Conservation (phyloP, 2,888 invertebrate species). For the Biston stratarius region DNA sequence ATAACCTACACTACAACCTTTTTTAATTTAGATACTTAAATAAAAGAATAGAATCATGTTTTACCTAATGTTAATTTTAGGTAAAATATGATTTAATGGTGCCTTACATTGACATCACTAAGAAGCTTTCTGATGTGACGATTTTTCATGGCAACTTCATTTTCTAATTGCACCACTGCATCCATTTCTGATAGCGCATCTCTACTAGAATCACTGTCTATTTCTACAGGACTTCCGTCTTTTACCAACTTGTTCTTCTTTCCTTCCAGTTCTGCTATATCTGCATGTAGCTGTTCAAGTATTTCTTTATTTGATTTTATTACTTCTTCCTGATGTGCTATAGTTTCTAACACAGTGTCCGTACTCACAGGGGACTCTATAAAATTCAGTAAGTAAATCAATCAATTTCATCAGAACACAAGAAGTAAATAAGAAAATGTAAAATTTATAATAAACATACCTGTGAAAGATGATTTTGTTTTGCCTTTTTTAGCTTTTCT, state of each 20-base stretch:
- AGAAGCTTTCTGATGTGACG: conserved; percentile 92
- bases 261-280: conserved; percentile 73
- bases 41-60: too few species aligned
- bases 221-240: conserved; percentile 55
- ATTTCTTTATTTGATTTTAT: conserved; percentile 81
- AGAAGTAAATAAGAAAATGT: too few species aligned
- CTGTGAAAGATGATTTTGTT: conserved; percentile 55
- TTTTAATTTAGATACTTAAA: not conserved
- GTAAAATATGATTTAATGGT: not conserved
- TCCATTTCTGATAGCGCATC: conserved; percentile 78
- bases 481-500: conserved; percentile 66
- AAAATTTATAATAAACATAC: conserved; percentile 49
- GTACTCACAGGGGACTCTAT: conserved; percentile 67
- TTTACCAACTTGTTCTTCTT: conserved; percentile 64
- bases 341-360: conserved; percentile 68
- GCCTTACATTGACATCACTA: conserved; percentile 90
- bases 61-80: not conserved
- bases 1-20: not conserved
- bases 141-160: conserved; percentile 89
- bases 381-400: not conserved
- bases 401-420: too few species aligned
- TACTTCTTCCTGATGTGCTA: conserved; percentile 77
- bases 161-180: conserved; percentile 76
- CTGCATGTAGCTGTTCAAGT: conserved; percentile 70
- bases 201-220: conserved; percentile 77